Evolutionary conservation across 1,140 invertebrate species (phyloP).

Genomic region (Penaeus chinensis): DNA sequence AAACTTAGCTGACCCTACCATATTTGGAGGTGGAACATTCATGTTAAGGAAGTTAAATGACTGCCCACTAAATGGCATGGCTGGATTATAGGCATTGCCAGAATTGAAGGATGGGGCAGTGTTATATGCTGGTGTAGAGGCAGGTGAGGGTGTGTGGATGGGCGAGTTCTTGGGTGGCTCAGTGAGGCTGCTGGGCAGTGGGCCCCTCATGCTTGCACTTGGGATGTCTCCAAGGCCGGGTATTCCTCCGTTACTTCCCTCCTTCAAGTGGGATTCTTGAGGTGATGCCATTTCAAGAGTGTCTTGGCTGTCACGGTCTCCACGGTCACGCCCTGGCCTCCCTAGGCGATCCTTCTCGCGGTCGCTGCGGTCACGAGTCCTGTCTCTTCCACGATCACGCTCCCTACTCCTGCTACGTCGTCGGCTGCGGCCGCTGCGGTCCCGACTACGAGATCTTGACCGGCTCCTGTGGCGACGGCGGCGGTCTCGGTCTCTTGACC

Average conservation of each 20-base stretch:
- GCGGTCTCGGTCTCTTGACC: conserved; percentile 57
- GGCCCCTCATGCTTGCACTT: conserved; percentile 50
- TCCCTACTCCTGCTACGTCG: conserved; percentile 46
- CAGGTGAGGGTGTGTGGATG: conserved; percentile 41
- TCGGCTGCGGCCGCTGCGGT: conserved; percentile 62
- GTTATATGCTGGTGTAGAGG: conserved; percentile 16
- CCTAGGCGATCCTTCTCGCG: conserved; percentile 55
- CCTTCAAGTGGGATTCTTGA: neutral
- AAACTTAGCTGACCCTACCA: neutral
- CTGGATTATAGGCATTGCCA: neutral
- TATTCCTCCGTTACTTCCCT: conserved; percentile 27
- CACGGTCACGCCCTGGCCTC: conserved; percentile 33
- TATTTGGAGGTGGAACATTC: conserved; percentile 31
- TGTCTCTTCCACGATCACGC: conserved; percentile 55
- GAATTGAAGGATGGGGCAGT: conserved; percentile 6
- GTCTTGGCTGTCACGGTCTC: conserved; percentile 44
- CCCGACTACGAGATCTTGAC: conserved; percentile 61
- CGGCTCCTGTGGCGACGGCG: conserved; percentile 60
- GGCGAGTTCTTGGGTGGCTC: conserved; percentile 43
- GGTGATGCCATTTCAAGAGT: conserved; percentile 19
- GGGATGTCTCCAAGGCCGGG: conserved; percentile 62
- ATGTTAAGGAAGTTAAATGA: conserved; percentile 1
- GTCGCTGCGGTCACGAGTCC: conserved; percentile 56
- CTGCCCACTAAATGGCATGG: neutral
- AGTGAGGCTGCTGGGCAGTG: conserved; percentile 40